Base-by-base conservation (phyloP, 1,140 invertebrate species). In the Plutomurus gul region DNA sequence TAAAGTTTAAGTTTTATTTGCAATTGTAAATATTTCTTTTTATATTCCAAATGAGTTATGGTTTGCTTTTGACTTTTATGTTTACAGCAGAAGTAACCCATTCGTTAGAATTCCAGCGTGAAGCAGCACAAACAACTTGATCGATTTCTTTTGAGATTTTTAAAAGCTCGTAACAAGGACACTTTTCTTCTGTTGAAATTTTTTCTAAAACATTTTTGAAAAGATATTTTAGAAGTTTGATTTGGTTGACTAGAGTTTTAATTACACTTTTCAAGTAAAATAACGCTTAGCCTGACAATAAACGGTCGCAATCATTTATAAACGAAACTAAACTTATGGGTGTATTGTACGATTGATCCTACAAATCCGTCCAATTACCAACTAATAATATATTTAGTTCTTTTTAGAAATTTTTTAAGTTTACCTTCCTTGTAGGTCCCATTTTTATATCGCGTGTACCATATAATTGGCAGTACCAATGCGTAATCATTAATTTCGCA, bases 131-230 rank as follows among this genome's bases (percentile, higher is more conserved):
- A 33, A 65, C 36, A n/a, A 65, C 56, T 30, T 65, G 56, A 13
- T 65, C 56, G n/a, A 65, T 18, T n/a, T 65, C 56, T 33, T 30
- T 65, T 11, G 56, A 65, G 36, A 65, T 65, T n/a, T 65, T 25
- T 4, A 65, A 27, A 16, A 65, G 56, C 13, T 65, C 56, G 16
- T 33, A 65, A 7, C 56, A 65, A n/a, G 56, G 56, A n/a, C 56
- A 65, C 10, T 5, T 18, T 11, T 65, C 56, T 13, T 43, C 39
- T n/a, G 16, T 27, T 18, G 56, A 65, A 16, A 65, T 65, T 65
- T 65, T 65, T 33, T 65, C 56, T 65, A 30, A n/a, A 30, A 51
- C 7, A 27, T 13, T 1, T n/a, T n/a, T n/a, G n/a, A n/a, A n/a
- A n/a, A n/a, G n/a, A n/a, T n/a, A n/a, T n/a, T n/a, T n/a, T n/a